phyloP scores from a whole-genome alignment of 2,888 invertebrate species.

The Cheilosia grossa region DNA sequence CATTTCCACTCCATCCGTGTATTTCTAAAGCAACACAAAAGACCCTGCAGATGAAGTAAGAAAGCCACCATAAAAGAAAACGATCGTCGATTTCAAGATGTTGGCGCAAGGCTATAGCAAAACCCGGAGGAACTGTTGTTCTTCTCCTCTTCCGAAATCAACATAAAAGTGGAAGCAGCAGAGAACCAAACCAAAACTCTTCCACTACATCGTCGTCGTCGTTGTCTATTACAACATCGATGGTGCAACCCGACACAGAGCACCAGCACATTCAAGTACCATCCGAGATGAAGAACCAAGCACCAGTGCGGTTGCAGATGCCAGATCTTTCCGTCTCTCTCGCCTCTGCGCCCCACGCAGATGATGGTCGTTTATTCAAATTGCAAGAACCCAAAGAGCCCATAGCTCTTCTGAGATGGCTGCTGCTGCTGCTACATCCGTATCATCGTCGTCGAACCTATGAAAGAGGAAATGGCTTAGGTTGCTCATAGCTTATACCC shows the following conservation, averaged over 20 bases:
- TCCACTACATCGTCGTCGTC: constrained; percentile 17
- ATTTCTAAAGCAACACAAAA: constrained; percentile 40
- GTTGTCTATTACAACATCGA: constrained; percentile 73
- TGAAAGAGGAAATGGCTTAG: constrained; percentile 70
- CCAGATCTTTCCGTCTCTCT: not conserved
- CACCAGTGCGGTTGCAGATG: constrained; percentile 43
- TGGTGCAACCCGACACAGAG: constrained; percentile 72
- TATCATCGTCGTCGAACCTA: constrained; percentile 40
- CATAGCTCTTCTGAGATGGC: constrained; percentile 28
- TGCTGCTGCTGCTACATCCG: constrained; percentile 58
- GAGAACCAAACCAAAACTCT: constrained; percentile 9
- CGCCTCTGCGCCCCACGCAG: constrained; percentile 54
- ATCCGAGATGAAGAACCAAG: constrained; percentile 48
- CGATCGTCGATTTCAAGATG: constrained; percentile 63
- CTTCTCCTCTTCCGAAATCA: constrained; percentile 62
- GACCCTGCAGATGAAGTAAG: constrained; percentile 59
- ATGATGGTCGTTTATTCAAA: constrained; percentile 59
- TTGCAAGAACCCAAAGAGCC: constrained; percentile 44
- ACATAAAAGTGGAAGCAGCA: constrained; percentile 24
- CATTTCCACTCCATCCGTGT: not conserved
- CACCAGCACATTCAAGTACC: constrained; percentile 23
- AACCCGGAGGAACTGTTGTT: not conserved
- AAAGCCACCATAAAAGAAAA: constrained; percentile 67
- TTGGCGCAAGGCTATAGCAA: constrained; percentile 1
- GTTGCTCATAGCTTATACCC: constrained; percentile 26